Conservation (phyloP, 1,140 invertebrate genomes). For the Tachypleus tridentatus region DNA sequence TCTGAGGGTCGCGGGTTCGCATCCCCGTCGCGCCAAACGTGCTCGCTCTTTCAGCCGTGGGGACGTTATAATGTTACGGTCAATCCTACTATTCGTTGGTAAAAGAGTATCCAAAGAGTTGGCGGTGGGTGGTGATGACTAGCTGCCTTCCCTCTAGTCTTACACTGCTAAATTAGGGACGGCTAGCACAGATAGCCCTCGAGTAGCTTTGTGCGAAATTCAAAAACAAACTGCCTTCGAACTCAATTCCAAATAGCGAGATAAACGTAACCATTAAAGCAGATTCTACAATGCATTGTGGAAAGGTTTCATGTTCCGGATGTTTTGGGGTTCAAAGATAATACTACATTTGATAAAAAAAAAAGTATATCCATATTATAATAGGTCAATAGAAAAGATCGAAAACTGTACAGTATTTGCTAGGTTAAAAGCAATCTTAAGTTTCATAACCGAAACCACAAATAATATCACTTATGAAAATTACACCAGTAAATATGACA, state of each 20-base stretch:
- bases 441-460: background rate
- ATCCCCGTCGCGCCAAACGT: no score
- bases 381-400: background rate
- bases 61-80: no score
- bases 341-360: background rate
- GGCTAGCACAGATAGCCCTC: no score
- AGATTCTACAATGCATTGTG: conserved; percentile 9
- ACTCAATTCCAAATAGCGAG: conserved; percentile 7
- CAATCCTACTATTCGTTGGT: no score
- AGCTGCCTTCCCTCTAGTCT: no score
- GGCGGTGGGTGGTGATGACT: no score
- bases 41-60: no score
- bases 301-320: conserved; percentile 11
- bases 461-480: conserved; percentile 4
- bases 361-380: conserved; percentile 2
- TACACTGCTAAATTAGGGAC: no score
- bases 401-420: conserved; percentile 1
- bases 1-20: no score
- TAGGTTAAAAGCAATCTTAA: background rate
- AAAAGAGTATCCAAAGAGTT: no score
- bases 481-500: conserved; percentile 15
- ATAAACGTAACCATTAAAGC: background rate
- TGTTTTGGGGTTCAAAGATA: conserved; percentile 15
- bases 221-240: conserved; percentile 3
- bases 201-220: no score